Conservation (phyloP, 1,140 invertebrate species). For the Batillaria attramentaria region DNA sequence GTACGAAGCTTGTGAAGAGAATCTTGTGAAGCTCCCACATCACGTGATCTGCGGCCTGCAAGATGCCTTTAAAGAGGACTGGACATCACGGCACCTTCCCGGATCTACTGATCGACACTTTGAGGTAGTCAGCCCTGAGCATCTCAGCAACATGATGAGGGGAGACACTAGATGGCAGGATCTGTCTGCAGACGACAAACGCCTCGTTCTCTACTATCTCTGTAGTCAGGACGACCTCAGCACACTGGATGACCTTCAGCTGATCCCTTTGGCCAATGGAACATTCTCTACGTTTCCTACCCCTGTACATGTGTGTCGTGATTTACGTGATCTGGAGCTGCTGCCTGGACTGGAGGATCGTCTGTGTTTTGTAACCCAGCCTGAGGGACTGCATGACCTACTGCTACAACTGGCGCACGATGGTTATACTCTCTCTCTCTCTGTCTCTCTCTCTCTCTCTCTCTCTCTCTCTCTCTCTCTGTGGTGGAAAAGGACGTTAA, state of each 20-base stretch:
- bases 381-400: background rate
- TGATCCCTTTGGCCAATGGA: slow-evolving; percentile 16
- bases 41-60: background rate
- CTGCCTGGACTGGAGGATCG: background rate
- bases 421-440: background rate
- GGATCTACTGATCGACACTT: too few species aligned
- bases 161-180: background rate
- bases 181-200: background rate
- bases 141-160: slow-evolving; percentile 5
- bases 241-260: slow-evolving; percentile 1
- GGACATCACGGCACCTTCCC: background rate
- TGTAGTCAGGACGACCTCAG: background rate
- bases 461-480: too few species aligned
- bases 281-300: background rate
- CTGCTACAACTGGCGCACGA: background rate
- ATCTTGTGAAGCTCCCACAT: background rate
- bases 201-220: slow-evolving; percentile 5
- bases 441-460: too few species aligned
- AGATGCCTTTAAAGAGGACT: background rate
- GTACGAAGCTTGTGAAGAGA: background rate
- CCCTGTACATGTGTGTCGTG: background rate
- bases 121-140: background rate
- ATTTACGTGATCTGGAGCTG: background rate
- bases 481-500: too few species aligned
- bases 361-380: background rate